Evolutionary conservation across 2,797 vertebrate genomes (phyloP), one percentile per base, ranked within the genome.

Genomic region (Alosa sapidissima): DNA sequence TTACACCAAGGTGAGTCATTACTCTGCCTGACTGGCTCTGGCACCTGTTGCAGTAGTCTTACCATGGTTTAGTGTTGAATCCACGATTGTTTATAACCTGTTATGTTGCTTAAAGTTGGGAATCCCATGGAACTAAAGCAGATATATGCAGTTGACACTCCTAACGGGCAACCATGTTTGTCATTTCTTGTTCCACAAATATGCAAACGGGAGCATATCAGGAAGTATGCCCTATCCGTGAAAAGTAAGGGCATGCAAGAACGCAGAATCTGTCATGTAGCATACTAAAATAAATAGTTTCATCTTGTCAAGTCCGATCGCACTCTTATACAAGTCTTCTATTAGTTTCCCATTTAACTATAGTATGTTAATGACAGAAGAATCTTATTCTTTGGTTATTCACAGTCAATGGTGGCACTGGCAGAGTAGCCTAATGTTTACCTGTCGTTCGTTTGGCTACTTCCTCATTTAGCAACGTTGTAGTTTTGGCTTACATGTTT

Each of bases 1-100:
- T 91, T 97, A 96, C 92, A 96, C 96, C 48, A 98, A 98, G 97
- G 97, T 98, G 93, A 97, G 96, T 87, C 58, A 62, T 47, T 49
- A 84, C 75, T 21, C 72, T 78, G 16, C 72, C 36, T 78, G 72
- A 78, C 72, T 87, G 91, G 91, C 91, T 90, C 91, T 87, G 92
- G 93, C 95, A 95, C 95, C 94, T 96, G 95, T 94, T 94, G 93
- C 60, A 21, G 81, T 85, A 48, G 58, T 84, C 68, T 75, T 75
- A 11, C 72, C 72, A 45, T 78, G 72, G 72, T 45, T 78, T 78
- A 45, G 16, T 78, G 72, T 65, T 24, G 5, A 65, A 6, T 78
- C 72, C 72, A 47, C 36, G 3, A 19, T 78, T 78, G 36, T 78
- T 45, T 45, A 28, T 45, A 75, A 45, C 36, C 33, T 75, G 33